Percentiles rank a stretch among this genome's conserved stretches.
Evolutionary conservation across 1,140 invertebrate genomes (phyloP).

Genomic region (Armadillidium nasatum): DNA sequence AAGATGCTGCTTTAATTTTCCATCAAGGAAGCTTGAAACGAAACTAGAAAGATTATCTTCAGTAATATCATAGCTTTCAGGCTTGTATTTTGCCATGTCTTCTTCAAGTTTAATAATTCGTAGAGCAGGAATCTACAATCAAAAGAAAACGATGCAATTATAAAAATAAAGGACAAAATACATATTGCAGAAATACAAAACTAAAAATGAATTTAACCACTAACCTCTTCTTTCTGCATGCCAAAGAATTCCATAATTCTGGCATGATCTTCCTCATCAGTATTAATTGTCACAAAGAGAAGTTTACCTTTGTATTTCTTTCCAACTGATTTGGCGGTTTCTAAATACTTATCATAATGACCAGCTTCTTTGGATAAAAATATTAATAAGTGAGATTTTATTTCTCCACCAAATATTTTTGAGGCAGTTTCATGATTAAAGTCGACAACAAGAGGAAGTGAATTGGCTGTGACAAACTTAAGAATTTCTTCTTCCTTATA

Average conservation of each 20-base stretch:
- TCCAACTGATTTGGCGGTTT: constrained; percentile 71
- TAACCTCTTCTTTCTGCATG: constrained; percentile 65
- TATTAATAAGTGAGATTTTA: constrained; percentile 91
- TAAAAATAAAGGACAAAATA: neutral
- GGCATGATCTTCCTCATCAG: constrained; percentile 90
- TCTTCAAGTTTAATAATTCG: constrained; percentile 91
- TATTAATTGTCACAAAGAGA: constrained; percentile 92
- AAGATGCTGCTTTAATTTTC: constrained; percentile 90
- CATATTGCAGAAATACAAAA: too few relatives aligned
- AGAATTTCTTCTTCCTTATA: constrained; percentile 64
- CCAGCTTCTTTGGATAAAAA: constrained; percentile 88
- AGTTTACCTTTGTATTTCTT: constrained; percentile 82
- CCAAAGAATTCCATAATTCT: constrained; percentile 99
- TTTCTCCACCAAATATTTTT: constrained; percentile 96
- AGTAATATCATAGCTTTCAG: constrained; percentile 68
- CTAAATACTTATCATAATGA: constrained; percentile 71
- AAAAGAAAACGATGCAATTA: neutral
- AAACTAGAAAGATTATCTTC: constrained; percentile 75
- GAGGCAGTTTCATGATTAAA: constrained; percentile 96
- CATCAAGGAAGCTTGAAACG: constrained; percentile 79
- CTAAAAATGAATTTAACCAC: constrained; percentile 50
- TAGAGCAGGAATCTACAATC: constrained; percentile 75
- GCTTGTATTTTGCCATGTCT: constrained; percentile 98
- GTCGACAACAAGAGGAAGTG: constrained; percentile 89
- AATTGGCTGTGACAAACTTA: constrained; percentile 78